phyloP scores from a whole-genome alignment of 2,113 vertebrate genomes.

The Furnarius figulus region DNA sequence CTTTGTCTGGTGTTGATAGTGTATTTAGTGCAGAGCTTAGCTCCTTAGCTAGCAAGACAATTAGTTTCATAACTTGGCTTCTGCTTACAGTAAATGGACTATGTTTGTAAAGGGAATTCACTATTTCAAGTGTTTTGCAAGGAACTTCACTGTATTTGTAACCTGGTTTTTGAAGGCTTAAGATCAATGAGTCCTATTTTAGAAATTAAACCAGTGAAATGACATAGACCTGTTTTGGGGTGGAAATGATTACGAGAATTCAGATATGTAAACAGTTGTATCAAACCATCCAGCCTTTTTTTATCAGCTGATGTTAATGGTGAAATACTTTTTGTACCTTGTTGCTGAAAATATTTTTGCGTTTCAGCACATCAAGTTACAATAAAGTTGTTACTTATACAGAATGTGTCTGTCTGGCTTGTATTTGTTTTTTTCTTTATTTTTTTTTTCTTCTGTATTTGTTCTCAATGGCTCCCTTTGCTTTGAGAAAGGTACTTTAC shows the following conservation, averaged over 20 bases:
- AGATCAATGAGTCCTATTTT: conserved; percentile 71
- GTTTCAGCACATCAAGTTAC: conserved; percentile 81
- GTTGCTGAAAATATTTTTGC: conserved; percentile 84
- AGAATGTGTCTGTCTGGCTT: conserved; percentile 54
- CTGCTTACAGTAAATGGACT: conserved; percentile 78
- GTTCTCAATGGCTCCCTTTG: not conserved
- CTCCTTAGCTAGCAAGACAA: conserved; percentile 7
- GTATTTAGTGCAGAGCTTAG: conserved; percentile 52
- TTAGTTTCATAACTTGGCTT: conserved; percentile 67
- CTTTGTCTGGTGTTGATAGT: not conserved
- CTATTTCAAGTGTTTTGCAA: conserved; percentile 74
- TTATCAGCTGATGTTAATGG: conserved; percentile 79
- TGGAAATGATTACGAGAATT: conserved; percentile 66
- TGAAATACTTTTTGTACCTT: conserved; percentile 83
- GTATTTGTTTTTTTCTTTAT: not conserved
- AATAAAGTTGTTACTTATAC: conserved; percentile 85
- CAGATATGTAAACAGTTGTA: conserved; percentile 71
- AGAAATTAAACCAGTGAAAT: conserved; percentile 72
- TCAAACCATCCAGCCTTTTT: conserved; percentile 76
- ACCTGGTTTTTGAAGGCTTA: conserved; percentile 70
- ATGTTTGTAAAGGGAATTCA: conserved; percentile 71
- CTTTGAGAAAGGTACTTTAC: not conserved
- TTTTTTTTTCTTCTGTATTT: not conserved
- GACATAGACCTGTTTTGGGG: conserved; percentile 67
- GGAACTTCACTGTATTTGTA: conserved; percentile 71